These are phyloP conservation scores for Uropetala carovei DNA, from an alignment of 2,888 invertebrate genomes.

Conservation along the genomic window DNA sequence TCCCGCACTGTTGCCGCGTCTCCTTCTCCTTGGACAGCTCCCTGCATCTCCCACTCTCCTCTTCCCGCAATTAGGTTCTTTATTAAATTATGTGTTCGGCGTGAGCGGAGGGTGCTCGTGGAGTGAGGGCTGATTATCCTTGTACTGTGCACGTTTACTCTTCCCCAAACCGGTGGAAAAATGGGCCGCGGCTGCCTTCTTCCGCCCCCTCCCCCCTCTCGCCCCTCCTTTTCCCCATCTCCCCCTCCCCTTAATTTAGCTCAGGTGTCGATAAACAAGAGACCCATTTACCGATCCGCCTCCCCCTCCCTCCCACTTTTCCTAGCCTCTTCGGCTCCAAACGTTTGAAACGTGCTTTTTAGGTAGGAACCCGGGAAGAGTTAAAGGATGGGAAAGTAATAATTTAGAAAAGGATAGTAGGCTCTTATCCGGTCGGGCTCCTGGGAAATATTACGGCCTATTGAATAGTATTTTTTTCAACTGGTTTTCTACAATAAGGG, in stretches of 20 bases:
- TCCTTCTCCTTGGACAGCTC: background rate
- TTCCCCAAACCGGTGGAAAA: slow-evolving; percentile 15
- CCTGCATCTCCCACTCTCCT: background rate
- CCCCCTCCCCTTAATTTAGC: background rate
- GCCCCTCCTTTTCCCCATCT: background rate
- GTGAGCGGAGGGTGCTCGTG: slow-evolving; percentile 40
- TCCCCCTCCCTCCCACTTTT: background rate
- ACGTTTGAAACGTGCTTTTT: background rate
- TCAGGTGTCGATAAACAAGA: slow-evolving; percentile 29
- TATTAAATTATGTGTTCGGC: slow-evolving; percentile 60
- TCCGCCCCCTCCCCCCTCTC: no score
- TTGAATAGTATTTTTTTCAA: background rate
- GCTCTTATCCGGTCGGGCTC: background rate
- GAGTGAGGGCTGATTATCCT: slow-evolving; percentile 27
- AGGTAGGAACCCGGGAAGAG: background rate
- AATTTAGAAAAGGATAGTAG: background rate
- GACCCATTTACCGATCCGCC: slow-evolving; percentile 25
- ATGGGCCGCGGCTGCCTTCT: background rate
- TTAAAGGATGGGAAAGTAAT: background rate
- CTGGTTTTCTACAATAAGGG: background rate
- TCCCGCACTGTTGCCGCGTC: background rate
- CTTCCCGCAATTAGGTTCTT: slow-evolving; percentile 53
- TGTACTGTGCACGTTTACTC: background rate
- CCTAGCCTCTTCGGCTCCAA: no score
- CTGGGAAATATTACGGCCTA: background rate